Percentiles rank a stretch among this genome's conserved stretches.
Evolutionary conservation across 2,888 invertebrate species (phyloP).

Genomic region (Phanerotoma sp.): DNA sequence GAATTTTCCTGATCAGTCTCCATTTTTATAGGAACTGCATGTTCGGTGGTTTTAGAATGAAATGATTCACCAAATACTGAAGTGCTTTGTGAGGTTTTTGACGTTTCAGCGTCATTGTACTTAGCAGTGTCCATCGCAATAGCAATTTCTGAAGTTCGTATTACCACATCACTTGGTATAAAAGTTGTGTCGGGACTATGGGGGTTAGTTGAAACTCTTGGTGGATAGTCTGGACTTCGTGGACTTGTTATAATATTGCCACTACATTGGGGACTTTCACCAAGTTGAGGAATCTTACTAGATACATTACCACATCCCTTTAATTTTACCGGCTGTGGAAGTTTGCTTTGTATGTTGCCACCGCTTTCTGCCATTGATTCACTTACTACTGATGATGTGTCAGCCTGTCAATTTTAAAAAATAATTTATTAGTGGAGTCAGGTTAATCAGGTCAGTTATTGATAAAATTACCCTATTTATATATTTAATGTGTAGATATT

Average conservation of each 20-base stretch:
- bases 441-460: too few relatives aligned
- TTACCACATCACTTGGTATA: conserved; percentile 25
- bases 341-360: conserved; percentile 19
- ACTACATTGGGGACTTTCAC: conserved; percentile 48
- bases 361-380: conserved; percentile 31
- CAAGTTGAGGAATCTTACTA: conserved; percentile 48
- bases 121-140: conserved; percentile 38
- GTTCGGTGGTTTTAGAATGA: not conserved
- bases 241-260: conserved; percentile 49
- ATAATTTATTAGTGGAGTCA: too few relatives aligned
- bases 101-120: conserved; percentile 26
- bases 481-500: too few relatives aligned
- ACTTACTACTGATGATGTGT: conserved; percentile 33
- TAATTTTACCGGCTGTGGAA: conserved; percentile 32
- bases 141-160: conserved; percentile 8
- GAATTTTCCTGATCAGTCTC: conserved; percentile 11
- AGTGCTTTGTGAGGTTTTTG: not conserved
- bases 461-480: too few relatives aligned
- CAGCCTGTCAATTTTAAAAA: conserved; percentile 34
- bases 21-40: not conserved
- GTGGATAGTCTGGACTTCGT: conserved; percentile 54
- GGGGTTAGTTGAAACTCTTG: conserved; percentile 45
- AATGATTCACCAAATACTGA: conserved; percentile 4
- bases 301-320: conserved; percentile 48
- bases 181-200: conserved; percentile 42